phyloP scores from a whole-genome alignment of 2,113 vertebrate species.

The Hylia prasina region DNA sequence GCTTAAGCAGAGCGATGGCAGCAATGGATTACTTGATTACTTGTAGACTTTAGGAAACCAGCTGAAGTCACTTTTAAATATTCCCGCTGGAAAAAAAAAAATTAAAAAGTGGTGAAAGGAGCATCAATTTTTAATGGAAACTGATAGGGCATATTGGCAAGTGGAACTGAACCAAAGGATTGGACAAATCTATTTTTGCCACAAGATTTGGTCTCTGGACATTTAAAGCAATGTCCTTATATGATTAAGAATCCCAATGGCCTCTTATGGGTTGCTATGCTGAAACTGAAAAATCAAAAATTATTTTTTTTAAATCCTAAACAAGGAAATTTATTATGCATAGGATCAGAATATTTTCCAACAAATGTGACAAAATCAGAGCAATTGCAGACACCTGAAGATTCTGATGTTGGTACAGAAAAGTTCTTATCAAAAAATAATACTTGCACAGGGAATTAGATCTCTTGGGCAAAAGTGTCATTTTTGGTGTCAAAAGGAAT shows the following conservation, averaged over 20 bases:
- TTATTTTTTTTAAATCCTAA: neutral
- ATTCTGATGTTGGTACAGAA: neutral
- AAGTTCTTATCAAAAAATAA: neutral
- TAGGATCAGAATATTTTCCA: neutral
- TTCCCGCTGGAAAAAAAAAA: neutral
- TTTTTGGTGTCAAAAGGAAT: neutral
- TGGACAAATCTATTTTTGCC: neutral
- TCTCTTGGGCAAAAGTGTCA: rapidly evolving
- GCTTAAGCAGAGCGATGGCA: neutral
- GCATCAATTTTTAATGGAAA: neutral
- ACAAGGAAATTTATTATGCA: neutral
- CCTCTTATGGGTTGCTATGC: neutral
- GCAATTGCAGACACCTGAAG: neutral
- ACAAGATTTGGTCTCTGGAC: neutral
- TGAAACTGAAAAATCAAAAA: neutral
- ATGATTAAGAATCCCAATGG: neutral
- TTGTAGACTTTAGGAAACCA: neutral
- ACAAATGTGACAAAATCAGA: neutral
- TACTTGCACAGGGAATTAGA: neutral
- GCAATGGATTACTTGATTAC: neutral
- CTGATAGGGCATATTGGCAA: neutral
- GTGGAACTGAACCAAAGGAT: neutral
- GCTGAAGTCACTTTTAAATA: neutral
- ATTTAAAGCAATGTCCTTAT: neutral
- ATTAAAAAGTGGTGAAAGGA: neutral